These are phyloP conservation scores for Stenolophus ochropezus DNA, from an alignment of 2,888 invertebrate genomes.

Conservation along the genomic window DNA sequence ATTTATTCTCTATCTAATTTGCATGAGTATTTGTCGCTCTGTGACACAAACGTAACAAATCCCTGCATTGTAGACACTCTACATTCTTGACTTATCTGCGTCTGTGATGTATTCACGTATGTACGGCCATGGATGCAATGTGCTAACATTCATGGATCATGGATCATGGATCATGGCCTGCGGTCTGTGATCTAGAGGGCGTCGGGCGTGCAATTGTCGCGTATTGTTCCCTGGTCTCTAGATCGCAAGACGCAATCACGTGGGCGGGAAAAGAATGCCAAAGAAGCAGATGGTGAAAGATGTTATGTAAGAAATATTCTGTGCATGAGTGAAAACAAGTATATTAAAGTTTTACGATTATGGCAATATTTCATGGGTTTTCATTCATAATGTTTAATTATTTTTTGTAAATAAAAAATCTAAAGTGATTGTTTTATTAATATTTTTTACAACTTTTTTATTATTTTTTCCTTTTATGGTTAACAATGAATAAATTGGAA, in stretches of 20 bases:
- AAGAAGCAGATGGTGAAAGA: neutral
- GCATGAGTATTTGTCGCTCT: neutral
- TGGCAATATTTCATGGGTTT: too few species aligned
- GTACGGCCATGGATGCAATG: neutral
- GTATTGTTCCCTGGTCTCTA: conserved; percentile 7
- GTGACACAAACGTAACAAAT: neutral
- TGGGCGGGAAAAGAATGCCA: neutral
- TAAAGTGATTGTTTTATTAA: too few species aligned
- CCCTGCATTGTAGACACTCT: neutral
- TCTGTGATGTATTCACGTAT: neutral
- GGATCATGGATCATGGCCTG: neutral
- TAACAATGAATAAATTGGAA: too few species aligned
- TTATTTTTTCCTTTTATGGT: too few species aligned
- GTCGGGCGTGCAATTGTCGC: conserved; percentile 18
- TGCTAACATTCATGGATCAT: neutral
- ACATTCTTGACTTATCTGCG: neutral
- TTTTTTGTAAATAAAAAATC: too few species aligned
- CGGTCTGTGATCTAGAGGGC: neutral
- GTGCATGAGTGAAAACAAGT: too few species aligned
- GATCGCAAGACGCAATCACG: conserved; percentile 3
- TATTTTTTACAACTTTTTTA: too few species aligned
- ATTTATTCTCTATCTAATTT: neutral
- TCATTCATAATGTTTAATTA: too few species aligned
- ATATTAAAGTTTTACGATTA: too few species aligned
- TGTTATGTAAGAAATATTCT: neutral